Percentiles rank a stretch among this genome's conserved stretches.
Conservation (phyloP, 1,140 invertebrate genomes). For the Brachionus calyciflorus region DNA sequence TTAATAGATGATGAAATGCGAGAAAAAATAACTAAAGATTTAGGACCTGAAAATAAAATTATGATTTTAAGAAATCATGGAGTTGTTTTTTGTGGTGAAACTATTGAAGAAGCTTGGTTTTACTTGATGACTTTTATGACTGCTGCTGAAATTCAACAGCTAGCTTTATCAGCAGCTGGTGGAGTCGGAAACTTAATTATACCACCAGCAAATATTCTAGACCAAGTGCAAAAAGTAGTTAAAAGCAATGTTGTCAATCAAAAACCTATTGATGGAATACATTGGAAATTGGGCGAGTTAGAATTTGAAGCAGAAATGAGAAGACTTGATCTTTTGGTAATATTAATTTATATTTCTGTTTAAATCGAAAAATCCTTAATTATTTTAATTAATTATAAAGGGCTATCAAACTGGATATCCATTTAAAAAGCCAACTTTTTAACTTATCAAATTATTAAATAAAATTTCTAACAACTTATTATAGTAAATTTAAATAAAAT, state of each 20-base stretch:
- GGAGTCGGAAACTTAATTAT: slow-evolving; percentile 15
- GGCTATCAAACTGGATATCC: slow-evolving; percentile 24
- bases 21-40: slow-evolving; percentile 78
- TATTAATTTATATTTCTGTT: neutral
- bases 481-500: no score
- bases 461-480: no score
- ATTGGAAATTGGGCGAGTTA: slow-evolving; percentile 86
- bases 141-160: slow-evolving; percentile 21
- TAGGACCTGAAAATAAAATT: slow-evolving; percentile 85
- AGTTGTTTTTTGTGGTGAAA: slow-evolving; percentile 88
- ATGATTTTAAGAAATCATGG: slow-evolving; percentile 88
- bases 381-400: neutral
- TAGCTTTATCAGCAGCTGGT: slow-evolving; percentile 1
- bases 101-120: slow-evolving; percentile 93
- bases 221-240: slow-evolving; percentile 31
- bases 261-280: slow-evolving; percentile 59
- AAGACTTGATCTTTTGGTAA: slow-evolving; percentile 71
- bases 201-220: neutral
- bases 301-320: slow-evolving; percentile 98
- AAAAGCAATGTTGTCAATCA: slow-evolving; percentile 17
- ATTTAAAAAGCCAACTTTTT: neutral
- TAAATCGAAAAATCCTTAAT: neutral
- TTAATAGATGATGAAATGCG: slow-evolving; percentile 76
- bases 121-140: slow-evolving; percentile 44
- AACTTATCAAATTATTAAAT: neutral